Percentiles rank a stretch among this genome's conserved stretches.
Conservation (phyloP, 2,888 invertebrate species). For the Drosophila prostipennis region DNA sequence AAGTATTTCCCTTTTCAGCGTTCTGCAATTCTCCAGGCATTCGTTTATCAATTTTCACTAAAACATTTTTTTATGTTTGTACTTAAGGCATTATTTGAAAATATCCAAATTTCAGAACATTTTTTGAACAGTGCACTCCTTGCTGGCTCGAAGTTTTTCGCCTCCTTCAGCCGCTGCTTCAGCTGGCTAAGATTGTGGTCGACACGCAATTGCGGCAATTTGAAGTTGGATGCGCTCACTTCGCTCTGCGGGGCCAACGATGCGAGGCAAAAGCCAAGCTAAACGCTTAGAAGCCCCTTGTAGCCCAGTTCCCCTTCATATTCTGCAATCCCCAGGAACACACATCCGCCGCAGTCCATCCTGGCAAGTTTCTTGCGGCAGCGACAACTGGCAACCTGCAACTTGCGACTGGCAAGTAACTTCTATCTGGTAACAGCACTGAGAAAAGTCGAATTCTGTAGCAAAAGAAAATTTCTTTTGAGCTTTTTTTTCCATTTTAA, state of each 20-base stretch:
- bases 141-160: slow-evolving; percentile 45
- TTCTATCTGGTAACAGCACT: slow-evolving; percentile 4
- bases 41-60: too few relatives aligned
- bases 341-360: slow-evolving; percentile 55
- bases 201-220: slow-evolving; percentile 77
- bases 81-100: too few relatives aligned
- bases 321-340: slow-evolving; percentile 12
- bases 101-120: not conserved
- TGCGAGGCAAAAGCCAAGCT: slow-evolving; percentile 37
- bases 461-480: too few relatives aligned
- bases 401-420: slow-evolving; percentile 21
- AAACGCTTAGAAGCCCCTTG: slow-evolving; percentile 45
- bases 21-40: too few relatives aligned
- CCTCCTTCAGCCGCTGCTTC: slow-evolving; percentile 34
- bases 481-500: too few relatives aligned
- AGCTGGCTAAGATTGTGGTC: slow-evolving; percentile 73
- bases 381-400: slow-evolving; percentile 35
- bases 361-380: slow-evolving; percentile 48
- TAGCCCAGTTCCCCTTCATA: not conserved
- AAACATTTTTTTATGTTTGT: too few relatives aligned
- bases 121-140: slow-evolving; percentile 13
- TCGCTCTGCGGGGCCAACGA: slow-evolving; percentile 40
- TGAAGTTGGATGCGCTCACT: slow-evolving; percentile 65
- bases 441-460: too few relatives aligned
- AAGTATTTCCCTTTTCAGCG: too few relatives aligned